These are phyloP conservation scores for Sciurus niger DNA, from an alignment of 2,113 vertebrate genomes.

Conservation along the genomic window DNA sequence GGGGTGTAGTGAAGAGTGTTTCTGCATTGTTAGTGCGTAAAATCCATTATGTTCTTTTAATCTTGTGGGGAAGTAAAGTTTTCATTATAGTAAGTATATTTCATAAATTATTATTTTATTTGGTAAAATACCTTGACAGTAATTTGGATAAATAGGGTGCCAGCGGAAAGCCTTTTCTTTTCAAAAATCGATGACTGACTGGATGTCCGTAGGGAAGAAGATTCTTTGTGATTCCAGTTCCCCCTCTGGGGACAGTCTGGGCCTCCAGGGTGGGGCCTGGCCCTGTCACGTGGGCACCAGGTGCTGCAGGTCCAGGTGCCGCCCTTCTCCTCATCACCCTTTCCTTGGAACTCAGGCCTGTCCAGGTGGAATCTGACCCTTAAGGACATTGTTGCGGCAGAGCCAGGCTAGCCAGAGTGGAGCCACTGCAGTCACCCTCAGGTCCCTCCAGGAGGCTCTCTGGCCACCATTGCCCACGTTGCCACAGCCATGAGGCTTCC, in stretches of 20 bases:
- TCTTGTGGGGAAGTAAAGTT: neutral
- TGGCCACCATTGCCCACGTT: neutral
- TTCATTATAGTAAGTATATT: neutral
- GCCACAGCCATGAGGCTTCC: neutral
- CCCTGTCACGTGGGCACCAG: neutral
- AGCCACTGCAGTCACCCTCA: neutral
- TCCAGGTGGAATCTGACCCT: neutral
- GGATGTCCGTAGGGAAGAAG: neutral
- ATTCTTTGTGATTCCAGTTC: neutral
- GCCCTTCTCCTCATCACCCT: rapidly evolving
- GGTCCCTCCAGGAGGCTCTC: neutral
- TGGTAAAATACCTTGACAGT: conserved; percentile 28
- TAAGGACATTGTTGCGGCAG: neutral
- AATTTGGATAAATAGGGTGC: neutral
- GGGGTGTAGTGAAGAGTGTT: neutral
- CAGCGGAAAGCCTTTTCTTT: neutral
- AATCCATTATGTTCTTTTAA: neutral
- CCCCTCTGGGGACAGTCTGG: neutral
- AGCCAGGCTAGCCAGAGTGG: neutral
- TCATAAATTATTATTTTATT: conserved; percentile 29
- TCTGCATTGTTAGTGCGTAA: neutral
- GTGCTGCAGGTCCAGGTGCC: neutral
- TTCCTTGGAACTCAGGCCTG: neutral
- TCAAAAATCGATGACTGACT: neutral
- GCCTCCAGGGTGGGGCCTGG: neutral